These are phyloP conservation scores for Vireo griseus DNA, from an alignment of 2,797 vertebrate species.

Conservation along the genomic window DNA sequence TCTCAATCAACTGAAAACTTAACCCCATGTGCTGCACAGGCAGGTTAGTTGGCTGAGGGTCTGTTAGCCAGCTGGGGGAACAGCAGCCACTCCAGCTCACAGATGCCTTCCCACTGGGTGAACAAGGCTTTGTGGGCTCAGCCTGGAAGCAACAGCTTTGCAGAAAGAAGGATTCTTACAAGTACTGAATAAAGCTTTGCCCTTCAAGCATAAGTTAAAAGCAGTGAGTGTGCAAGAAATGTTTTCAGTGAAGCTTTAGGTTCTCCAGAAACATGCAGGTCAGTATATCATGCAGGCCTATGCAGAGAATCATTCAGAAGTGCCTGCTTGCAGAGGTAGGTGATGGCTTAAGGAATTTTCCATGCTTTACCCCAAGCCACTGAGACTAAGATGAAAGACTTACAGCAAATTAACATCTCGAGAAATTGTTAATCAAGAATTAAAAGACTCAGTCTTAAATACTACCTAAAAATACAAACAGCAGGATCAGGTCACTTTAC, in stretches of 20 bases:
- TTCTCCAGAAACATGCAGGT: conserved; percentile 73
- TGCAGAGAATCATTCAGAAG: conserved; percentile 5
- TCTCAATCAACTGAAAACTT: conserved; percentile 36
- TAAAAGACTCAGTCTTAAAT: not conserved
- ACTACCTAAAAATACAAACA: not conserved
- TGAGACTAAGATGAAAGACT: conserved; percentile 46
- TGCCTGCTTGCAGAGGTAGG: conserved; percentile 82
- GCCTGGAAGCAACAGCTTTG: conserved; percentile 50
- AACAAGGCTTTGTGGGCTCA: not conserved
- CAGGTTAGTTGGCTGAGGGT: conserved; percentile 72
- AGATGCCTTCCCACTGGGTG: not conserved
- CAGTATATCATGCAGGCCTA: conserved; percentile 76
- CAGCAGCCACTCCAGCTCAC: not conserved
- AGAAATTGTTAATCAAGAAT: not conserved
- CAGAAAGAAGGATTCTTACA: conserved; percentile 76
- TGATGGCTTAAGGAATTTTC: conserved; percentile 61
- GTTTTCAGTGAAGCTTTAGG: conserved; percentile 50
- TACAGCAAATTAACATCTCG: not conserved
- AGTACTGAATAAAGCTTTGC: conserved; percentile 71
- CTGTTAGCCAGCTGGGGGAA: conserved; percentile 71
- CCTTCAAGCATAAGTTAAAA: conserved; percentile 40
- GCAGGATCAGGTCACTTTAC: not conserved
- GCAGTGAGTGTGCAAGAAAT: conserved; percentile 30
- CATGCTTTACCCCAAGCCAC: conserved; percentile 63
- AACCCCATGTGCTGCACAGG: conserved; percentile 20